Evolutionary conservation across 1,140 invertebrate genomes (phyloP).

Genomic region (Eupristina koningsbergeri): DNA sequence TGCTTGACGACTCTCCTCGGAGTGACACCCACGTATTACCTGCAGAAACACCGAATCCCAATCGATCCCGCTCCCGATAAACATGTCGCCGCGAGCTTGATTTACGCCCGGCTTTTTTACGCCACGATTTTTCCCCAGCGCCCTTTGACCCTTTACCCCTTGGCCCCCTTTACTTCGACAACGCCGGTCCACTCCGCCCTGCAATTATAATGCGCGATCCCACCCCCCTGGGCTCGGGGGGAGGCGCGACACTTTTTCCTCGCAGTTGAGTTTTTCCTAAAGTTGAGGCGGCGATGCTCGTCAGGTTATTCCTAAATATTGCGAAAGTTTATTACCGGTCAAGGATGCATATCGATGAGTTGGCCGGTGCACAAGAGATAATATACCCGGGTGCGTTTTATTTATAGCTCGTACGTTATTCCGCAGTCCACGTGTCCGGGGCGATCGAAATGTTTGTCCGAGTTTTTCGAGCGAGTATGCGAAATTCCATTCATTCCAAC

Average conservation of each 20-base stretch:
- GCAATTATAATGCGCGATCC: too few species aligned
- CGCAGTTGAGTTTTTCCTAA: neutral
- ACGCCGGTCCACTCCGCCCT: too few species aligned
- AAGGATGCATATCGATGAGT: slow-evolving; percentile 27
- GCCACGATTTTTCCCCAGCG: slow-evolving; percentile 10
- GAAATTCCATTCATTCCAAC: slow-evolving; percentile 11
- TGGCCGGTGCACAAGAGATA: slow-evolving; percentile 4
- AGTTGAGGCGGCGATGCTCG: neutral
- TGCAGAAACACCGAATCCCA: neutral
- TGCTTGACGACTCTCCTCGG: neutral
- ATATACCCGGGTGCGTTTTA: slow-evolving; percentile 28
- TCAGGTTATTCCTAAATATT: slow-evolving; percentile 35
- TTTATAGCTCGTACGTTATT: slow-evolving; percentile 30
- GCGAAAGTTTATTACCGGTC: slow-evolving; percentile 38
- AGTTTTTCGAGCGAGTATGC: slow-evolving; percentile 2
- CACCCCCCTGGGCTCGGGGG: neutral
- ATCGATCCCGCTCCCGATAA: slow-evolving; percentile 30
- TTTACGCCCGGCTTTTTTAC: slow-evolving; percentile 41
- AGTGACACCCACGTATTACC: neutral
- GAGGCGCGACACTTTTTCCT: neutral
- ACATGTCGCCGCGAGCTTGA: slow-evolving; percentile 33
- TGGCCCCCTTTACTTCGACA: too few species aligned
- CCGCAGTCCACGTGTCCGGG: neutral
- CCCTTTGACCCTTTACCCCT: neutral
- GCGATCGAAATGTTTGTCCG: slow-evolving; percentile 13